Percentiles rank a stretch among this genome's conserved stretches.
Conservation (phyloP, 2,113 vertebrate genomes). For the Halcyon malimbica region DNA sequence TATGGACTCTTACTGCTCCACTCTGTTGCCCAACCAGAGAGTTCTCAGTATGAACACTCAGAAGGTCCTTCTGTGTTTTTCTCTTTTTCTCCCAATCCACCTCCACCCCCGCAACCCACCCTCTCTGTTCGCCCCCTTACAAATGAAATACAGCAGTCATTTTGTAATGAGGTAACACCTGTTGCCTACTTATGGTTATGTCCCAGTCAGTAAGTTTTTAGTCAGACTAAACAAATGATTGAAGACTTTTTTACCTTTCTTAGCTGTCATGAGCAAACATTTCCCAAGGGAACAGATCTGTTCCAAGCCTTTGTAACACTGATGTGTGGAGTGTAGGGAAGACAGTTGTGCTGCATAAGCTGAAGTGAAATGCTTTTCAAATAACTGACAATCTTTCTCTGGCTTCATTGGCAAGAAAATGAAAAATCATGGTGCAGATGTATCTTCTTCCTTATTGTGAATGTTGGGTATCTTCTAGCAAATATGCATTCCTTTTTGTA, state of each 20-base stretch:
- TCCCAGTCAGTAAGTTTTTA: background rate
- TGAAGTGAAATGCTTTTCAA: background rate
- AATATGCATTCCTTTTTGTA: slow-evolving; percentile 1
- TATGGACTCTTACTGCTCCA: slow-evolving; percentile 88
- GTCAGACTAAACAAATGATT: background rate
- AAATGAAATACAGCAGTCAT: background rate
- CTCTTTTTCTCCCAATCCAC: too few species aligned
- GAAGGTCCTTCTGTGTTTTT: background rate
- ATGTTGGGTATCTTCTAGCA: background rate
- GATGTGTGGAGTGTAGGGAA: background rate
- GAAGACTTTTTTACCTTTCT: background rate
- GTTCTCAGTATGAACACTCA: slow-evolving; percentile 71
- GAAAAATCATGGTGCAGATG: background rate
- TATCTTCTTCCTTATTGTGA: background rate
- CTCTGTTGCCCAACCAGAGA: slow-evolving; percentile 83
- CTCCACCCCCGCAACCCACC: too few species aligned
- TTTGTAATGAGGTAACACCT: background rate
- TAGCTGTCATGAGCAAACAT: background rate
- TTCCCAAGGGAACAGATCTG: background rate
- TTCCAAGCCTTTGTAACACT: background rate
- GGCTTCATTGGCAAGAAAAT: background rate
- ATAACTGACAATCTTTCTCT: slow-evolving; percentile 8
- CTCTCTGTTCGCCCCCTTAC: background rate
- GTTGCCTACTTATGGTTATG: background rate
- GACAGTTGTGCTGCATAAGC: background rate